phyloP scores from a whole-genome alignment of 2,113 vertebrate genomes.

The Condylura cristata region DNA sequence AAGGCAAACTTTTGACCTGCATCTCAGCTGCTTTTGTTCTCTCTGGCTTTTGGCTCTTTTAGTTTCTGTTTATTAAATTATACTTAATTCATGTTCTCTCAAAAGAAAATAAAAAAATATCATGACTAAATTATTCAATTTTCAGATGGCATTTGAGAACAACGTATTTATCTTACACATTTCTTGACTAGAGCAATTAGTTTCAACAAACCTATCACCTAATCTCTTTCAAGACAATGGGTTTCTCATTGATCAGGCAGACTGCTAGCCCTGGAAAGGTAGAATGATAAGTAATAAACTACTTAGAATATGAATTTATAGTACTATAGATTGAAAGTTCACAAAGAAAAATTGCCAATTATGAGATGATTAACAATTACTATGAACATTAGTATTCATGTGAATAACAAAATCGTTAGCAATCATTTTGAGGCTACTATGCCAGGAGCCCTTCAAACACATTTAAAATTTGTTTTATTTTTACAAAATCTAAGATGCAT shows the following conservation, averaged over 20 bases:
- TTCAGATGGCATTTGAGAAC: slow-evolving; percentile 20
- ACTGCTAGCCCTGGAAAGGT: slow-evolving; percentile 25
- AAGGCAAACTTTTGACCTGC: slow-evolving; percentile 24
- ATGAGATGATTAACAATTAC: background rate
- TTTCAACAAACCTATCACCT: slow-evolving; percentile 50
- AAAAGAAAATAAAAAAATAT: slow-evolving; percentile 34
- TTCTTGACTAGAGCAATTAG: slow-evolving; percentile 40
- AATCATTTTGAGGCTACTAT: background rate
- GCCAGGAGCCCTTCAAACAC: background rate
- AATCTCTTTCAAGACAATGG: slow-evolving; percentile 63
- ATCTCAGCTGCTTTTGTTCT: background rate
- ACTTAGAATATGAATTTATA: slow-evolving; percentile 59
- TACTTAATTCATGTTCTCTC: slow-evolving; percentile 1
- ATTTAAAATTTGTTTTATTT: slow-evolving; percentile 23
- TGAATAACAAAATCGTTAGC: background rate
- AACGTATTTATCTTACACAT: slow-evolving; percentile 58
- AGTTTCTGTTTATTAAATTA: background rate
- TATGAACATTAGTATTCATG: background rate
- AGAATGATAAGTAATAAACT: slow-evolving; percentile 50
- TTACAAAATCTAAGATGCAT: slow-evolving; percentile 3
- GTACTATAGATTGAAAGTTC: slow-evolving; percentile 16
- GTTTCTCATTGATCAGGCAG: slow-evolving; percentile 65
- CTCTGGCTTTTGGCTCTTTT: background rate
- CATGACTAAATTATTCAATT: slow-evolving; percentile 52
- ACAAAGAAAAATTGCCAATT: slow-evolving; percentile 57